These are phyloP conservation scores for Toxostoma redivivum DNA, from an alignment of 2,113 vertebrate genomes.

Conservation along the genomic window DNA sequence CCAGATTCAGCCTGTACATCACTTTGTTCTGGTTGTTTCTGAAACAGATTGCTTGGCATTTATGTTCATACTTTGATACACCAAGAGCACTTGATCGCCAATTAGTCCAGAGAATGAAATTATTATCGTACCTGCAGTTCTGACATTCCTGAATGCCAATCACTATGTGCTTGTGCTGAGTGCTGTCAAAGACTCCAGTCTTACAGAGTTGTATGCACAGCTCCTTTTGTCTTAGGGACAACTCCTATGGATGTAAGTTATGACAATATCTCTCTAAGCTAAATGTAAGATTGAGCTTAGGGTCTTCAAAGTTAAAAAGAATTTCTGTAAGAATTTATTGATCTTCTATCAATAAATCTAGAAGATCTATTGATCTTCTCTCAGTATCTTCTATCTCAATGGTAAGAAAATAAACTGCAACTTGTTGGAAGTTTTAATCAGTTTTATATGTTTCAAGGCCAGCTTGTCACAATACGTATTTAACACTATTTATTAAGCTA, in stretches of 20 bases:
- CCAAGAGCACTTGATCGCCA: background rate
- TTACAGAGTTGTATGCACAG: background rate
- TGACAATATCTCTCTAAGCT: background rate
- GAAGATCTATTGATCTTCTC: background rate
- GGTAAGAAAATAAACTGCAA: background rate
- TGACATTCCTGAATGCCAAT: background rate
- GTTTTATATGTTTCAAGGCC: background rate
- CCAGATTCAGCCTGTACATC: fast-evolving
- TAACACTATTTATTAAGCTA: background rate
- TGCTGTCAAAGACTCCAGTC: background rate
- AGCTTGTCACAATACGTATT: background rate
- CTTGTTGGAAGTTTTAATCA: background rate
- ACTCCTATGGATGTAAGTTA: background rate
- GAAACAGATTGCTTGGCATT: background rate
- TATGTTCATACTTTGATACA: background rate
- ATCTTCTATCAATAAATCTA: background rate
- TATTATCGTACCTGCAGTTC: background rate
- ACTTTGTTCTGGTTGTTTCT: background rate
- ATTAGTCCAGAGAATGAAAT: background rate
- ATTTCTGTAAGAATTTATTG: background rate
- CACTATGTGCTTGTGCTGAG: background rate
- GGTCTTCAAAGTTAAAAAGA: background rate
- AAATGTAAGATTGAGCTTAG: background rate
- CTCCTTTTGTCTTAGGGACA: background rate
- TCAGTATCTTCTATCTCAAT: background rate